phyloP scores from a whole-genome alignment of 2,797 vertebrate genomes.

The Ptychobarbus kaznakovi region DNA sequence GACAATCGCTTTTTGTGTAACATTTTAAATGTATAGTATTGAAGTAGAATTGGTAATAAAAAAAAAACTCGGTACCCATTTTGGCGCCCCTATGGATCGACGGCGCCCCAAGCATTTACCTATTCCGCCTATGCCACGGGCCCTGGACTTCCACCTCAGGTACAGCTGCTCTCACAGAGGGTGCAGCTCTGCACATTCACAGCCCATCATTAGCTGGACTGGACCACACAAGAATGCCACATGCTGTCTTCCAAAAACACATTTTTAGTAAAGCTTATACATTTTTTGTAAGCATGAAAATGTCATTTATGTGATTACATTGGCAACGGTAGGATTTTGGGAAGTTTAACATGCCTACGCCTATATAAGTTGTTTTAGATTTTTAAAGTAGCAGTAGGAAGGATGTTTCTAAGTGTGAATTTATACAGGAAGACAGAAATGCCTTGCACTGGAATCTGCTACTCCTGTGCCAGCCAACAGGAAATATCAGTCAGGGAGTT shows the following conservation, averaged over 20 bases:
- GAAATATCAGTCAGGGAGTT: slow-evolving; percentile 77
- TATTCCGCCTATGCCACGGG: too few relatives aligned
- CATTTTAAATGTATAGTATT: too few relatives aligned
- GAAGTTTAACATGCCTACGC: not conserved
- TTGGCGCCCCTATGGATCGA: too few relatives aligned
- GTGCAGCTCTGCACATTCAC: slow-evolving; percentile 34
- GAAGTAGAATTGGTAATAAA: too few relatives aligned
- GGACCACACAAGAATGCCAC: slow-evolving; percentile 48
- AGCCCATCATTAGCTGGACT: slow-evolving; percentile 47
- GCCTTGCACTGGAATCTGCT: slow-evolving; percentile 75
- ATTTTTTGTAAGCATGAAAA: not conserved
- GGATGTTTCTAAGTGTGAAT: slow-evolving; percentile 64
- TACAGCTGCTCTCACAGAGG: slow-evolving; percentile 67
- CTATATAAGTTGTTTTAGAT: slow-evolving; percentile 9
- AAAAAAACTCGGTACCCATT: too few relatives aligned
- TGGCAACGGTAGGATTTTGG: not conserved
- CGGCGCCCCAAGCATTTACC: too few relatives aligned
- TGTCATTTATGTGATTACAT: not conserved
- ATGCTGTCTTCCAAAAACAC: slow-evolving; percentile 50
- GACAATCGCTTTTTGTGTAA: too few relatives aligned
- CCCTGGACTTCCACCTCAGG: slow-evolving; percentile 42
- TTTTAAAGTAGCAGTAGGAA: slow-evolving; percentile 59
- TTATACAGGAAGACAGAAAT: slow-evolving; percentile 80
- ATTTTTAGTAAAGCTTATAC: slow-evolving; percentile 14
- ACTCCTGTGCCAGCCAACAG: slow-evolving; percentile 74